Base-by-base conservation (phyloP, 2,888 invertebrate genomes). In the Sesamia inferens region DNA sequence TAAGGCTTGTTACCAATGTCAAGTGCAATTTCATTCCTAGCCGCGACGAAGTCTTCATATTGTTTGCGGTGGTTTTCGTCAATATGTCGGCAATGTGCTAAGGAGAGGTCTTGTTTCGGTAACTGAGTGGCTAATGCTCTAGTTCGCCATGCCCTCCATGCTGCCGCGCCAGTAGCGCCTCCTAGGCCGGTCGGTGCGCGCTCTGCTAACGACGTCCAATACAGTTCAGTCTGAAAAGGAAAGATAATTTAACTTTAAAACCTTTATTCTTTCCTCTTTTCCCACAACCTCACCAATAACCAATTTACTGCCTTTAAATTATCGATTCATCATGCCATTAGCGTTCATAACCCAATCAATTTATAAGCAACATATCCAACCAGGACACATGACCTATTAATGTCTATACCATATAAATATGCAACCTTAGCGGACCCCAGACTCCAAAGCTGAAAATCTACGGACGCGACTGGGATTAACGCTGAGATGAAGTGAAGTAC, bases 11-110 rank as follows among this genome's bases (percentile, higher is more conserved):
- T 92, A 94, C 99, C 99, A 90, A 99, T 98, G 93, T 99, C 99
- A 90, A 99, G 97, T 58, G 99, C 99, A 88, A 99, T 98, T 96
- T 99, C 99, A 94, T 99, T 99, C 69, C 99, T 97, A 71, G 98
- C 98, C 68, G 98, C 97, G 86, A 99, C 98, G 94, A 99, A 99
- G 94, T 99, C 99, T 94, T 99, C 98, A 93, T 98, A 99, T 88
- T 98, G 98, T 84, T 97, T 97, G 89, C 97, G 97, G 91, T 98
- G 97, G 89, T 97, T 97, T 24, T 97, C 96, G 83, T 98, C 98
- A 76, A 99, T 97, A 92, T 99, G 98, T 90, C 98, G 97, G 94
- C 99, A 99, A 92, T 99, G 99, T 70, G 98, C 97, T 87, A 98
- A 96, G 13, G 99, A 98, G 76, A 99, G 97, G 93, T 99, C 99